Evolutionary conservation across 2,888 invertebrate species (phyloP).

Genomic region (Margaritifera margaritifera): DNA sequence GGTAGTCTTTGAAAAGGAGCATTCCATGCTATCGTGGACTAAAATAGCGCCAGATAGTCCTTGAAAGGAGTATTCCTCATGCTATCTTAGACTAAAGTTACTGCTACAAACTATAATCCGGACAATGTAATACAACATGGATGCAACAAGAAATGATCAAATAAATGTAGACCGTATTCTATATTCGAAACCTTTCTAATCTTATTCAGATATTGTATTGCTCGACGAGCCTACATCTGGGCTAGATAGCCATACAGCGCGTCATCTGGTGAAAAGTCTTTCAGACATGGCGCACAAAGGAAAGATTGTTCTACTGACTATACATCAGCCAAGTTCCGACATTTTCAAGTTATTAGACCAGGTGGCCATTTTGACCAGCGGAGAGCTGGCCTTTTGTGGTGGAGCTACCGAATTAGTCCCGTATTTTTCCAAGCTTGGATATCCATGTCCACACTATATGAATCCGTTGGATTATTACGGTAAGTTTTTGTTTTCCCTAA

Average conservation of each 20-base stretch:
- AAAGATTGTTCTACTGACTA: conserved; percentile 85
- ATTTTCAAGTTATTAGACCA: conserved; percentile 54
- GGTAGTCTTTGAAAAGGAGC: too few species aligned
- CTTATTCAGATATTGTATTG: conserved; percentile 80
- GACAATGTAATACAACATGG: too few species aligned
- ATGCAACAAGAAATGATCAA: too few species aligned
- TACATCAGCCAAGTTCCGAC: conserved; percentile 74
- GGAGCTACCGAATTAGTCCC: conserved; percentile 87
- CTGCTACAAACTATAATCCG: too few species aligned
- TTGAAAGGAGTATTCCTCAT: too few species aligned
- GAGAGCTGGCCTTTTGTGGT: conserved; percentile 81
- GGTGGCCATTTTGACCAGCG: conserved; percentile 52
- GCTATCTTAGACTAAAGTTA: too few species aligned
- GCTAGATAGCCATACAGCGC: conserved; percentile 94
- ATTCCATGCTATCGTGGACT: too few species aligned
- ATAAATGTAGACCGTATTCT: too few species aligned
- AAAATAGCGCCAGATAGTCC: too few species aligned
- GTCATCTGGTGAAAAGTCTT: conserved; percentile 72
- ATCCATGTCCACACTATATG: conserved; percentile 95
- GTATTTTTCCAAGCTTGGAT: conserved; percentile 95
- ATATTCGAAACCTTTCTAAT: too few species aligned
- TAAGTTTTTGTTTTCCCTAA: conserved; percentile 22
- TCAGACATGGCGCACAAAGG: conserved; percentile 52
- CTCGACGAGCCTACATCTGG: conserved; percentile 91
- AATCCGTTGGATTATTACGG: conserved; percentile 96